Evolutionary conservation across 64 coral and sea anemone species (phyloP).

Genomic region (Acropora tenuis): DNA sequence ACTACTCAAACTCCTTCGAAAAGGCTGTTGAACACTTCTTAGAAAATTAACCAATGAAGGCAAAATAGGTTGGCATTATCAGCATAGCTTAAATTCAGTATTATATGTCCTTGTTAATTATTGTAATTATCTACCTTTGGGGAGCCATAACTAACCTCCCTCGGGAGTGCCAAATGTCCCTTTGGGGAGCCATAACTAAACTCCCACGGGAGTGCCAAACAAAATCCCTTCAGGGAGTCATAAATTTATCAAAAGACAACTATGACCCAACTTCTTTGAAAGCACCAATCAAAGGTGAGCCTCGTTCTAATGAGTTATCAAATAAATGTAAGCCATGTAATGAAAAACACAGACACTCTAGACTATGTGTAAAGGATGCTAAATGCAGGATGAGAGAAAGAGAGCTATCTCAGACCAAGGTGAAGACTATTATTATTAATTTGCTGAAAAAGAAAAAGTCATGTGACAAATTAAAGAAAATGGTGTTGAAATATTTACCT

Average conservation of each 20-base stretch:
- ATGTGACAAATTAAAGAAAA: conserved; percentile 54
- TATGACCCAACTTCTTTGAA: conserved; percentile 52
- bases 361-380: conserved; percentile 23
- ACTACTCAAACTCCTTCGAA: too few species aligned
- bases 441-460: conserved; percentile 73
- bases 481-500: conserved; percentile 69
- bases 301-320: conserved; percentile 57
- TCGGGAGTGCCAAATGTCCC: conserved; percentile 63
- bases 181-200: conserved; percentile 51
- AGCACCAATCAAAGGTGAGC: conserved; percentile 54
- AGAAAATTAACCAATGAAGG: too few species aligned
- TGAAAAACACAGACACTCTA: conserved; percentile 69
- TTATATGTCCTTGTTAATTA: too few species aligned
- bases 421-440: conserved; percentile 45
- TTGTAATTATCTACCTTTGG: too few species aligned
- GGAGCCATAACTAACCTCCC: too few species aligned
- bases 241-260: conserved; percentile 58
- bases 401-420: conserved; percentile 39
- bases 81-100: too few species aligned
- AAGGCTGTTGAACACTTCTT: too few species aligned
- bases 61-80: too few species aligned
- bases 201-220: conserved; percentile 66
- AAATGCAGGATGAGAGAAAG: conserved; percentile 38
- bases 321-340: conserved; percentile 32
- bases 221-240: conserved; percentile 57